Evolutionary conservation across 2,797 vertebrate species (phyloP).

Genomic region (Tachyglossus aculeatus): DNA sequence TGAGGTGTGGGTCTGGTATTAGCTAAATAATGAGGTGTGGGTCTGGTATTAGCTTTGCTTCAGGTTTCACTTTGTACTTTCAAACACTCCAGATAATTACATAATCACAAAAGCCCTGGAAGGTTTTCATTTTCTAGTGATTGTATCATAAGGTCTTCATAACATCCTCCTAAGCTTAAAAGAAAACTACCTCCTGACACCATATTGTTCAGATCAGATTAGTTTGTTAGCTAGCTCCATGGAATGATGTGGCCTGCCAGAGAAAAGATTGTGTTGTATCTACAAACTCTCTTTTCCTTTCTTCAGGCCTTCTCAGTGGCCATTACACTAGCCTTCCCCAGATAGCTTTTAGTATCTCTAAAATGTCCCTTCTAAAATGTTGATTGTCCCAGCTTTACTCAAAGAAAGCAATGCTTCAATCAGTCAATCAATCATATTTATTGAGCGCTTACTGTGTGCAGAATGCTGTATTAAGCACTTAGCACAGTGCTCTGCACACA

Average conservation of each 20-base stretch:
- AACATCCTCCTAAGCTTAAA: constrained; percentile 65
- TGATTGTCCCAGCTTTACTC: no score
- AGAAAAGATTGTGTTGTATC: constrained; percentile 54
- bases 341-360: no score
- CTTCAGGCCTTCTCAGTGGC: no score
- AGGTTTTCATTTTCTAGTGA: constrained; percentile 73
- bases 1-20: constrained; percentile 58
- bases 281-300: background rate
- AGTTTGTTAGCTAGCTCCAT: constrained; percentile 63
- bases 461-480: no score
- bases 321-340: no score
- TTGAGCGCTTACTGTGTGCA: no score
- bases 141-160: constrained; percentile 71
- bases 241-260: constrained; percentile 59
- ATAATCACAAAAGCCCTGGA: constrained; percentile 63
- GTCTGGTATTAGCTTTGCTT: constrained; percentile 63
- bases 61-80: constrained; percentile 64
- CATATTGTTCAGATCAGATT: constrained; percentile 62
- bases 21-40: no score
- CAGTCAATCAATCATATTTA: no score
- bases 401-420: no score
- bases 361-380: no score
- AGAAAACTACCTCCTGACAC: constrained; percentile 61
- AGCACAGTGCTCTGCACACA: no score
- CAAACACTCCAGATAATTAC: constrained; percentile 63